Evolutionary conservation across 2,797 vertebrate genomes (phyloP).

Genomic region (Anolis apletophallus): DNA sequence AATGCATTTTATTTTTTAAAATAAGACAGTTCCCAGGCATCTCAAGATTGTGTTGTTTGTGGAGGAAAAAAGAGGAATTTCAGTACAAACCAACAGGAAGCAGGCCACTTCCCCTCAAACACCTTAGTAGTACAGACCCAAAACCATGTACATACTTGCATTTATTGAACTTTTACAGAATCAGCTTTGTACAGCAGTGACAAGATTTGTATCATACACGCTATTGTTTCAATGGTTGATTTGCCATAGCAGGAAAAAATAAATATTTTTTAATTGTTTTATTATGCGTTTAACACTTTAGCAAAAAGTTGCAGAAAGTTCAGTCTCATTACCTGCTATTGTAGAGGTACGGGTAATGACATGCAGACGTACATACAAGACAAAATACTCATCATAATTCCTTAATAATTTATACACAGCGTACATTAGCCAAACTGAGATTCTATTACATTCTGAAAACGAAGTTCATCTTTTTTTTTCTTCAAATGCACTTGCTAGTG

Average conservation of each 20-base stretch:
- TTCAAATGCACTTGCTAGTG: conserved; percentile 37
- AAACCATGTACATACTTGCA: conserved; percentile 48
- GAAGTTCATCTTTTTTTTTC: neutral
- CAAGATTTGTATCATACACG: conserved; percentile 69
- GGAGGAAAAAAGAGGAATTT: conserved; percentile 44
- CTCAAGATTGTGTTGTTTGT: conserved; percentile 56
- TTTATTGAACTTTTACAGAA: conserved; percentile 67
- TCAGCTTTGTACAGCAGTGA: conserved; percentile 61
- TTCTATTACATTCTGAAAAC: conserved; percentile 30
- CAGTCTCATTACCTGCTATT: conserved; percentile 57
- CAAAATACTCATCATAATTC: conserved; percentile 56
- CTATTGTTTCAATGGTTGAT: conserved; percentile 67
- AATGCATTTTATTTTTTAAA: conserved; percentile 52
- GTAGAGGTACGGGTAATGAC: conserved; percentile 62
- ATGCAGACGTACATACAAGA: conserved; percentile 62
- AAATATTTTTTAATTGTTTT: conserved; percentile 67
- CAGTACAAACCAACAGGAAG: conserved; percentile 57
- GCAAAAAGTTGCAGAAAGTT: conserved; percentile 70
- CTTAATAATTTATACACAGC: conserved; percentile 67
- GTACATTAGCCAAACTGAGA: conserved; percentile 48
- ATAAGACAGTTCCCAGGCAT: conserved; percentile 55
- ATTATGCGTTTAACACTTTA: conserved; percentile 69
- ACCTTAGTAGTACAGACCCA: conserved; percentile 63
- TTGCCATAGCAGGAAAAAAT: conserved; percentile 71
- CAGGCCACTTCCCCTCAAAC: conserved; percentile 44